These are phyloP conservation scores for Papilio helenus DNA, from an alignment of 1,140 invertebrate species.

Conservation along the genomic window DNA sequence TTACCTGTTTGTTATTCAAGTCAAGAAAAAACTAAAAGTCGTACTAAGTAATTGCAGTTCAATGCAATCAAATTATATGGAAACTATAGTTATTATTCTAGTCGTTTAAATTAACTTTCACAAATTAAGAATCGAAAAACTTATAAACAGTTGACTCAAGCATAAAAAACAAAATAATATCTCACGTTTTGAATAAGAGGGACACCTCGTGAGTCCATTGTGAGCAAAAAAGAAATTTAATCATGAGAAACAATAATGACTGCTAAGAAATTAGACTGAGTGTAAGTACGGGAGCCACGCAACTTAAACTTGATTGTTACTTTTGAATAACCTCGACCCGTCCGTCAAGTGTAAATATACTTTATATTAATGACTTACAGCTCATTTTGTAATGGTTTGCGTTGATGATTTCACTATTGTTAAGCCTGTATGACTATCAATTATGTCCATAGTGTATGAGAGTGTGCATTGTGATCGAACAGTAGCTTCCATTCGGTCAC, in stretches of 20 bases:
- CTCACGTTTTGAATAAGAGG: constrained; percentile 58
- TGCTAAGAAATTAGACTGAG: constrained; percentile 78
- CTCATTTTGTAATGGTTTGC: constrained; percentile 45
- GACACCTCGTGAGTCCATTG: constrained; percentile 65
- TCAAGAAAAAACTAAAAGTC: neutral
- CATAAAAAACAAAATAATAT: constrained; percentile 52
- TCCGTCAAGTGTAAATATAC: constrained; percentile 48
- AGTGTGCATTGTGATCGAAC: constrained; percentile 78
- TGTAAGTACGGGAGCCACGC: constrained; percentile 81
- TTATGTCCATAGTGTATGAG: constrained; percentile 77
- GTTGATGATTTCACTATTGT: constrained; percentile 77
- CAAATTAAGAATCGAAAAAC: constrained; percentile 32
- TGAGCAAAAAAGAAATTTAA: constrained; percentile 80
- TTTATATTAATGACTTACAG: constrained; percentile 51
- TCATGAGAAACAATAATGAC: constrained; percentile 81
- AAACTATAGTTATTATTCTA: neutral
- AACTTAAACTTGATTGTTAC: constrained; percentile 72
- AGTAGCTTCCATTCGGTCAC: constrained; percentile 77
- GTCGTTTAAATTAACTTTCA: constrained; percentile 14
- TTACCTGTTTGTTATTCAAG: neutral
- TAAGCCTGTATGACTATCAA: constrained; percentile 81
- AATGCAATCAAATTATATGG: neutral
- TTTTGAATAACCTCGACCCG: constrained; percentile 66
- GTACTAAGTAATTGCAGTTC: neutral
- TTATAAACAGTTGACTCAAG: constrained; percentile 41